Base-by-base conservation (phyloP, 1,140 invertebrate genomes). In the Meloidogyne chitwoodi region DNA sequence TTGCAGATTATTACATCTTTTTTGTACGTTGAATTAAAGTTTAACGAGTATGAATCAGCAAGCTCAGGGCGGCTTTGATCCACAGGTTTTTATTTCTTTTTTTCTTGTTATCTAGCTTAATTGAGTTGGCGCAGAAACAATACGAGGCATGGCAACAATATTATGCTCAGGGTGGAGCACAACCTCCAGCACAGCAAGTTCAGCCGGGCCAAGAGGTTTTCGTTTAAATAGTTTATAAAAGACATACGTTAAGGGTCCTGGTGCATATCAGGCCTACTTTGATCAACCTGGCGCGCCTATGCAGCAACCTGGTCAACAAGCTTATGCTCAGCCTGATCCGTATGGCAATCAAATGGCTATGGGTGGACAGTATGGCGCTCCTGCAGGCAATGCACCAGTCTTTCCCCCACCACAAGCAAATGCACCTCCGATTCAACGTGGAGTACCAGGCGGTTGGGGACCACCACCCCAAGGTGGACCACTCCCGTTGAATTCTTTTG, bases 61-160 rank as follows among this genome's bases (percentile, higher is more conserved):
- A 29, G 68, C 29, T 8, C 68, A 22, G 14, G 67, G 67, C 1
- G 31, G 56, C 12, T 73, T 73, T 73, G 71, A 73, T 31, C 71
- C 71, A 6, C 71, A 73, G 71, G 71, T 73, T 38, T 72, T 22
- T 44, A n/a, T 22, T 56, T n/a, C 6, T 22, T 22, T 56, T n/a
- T 4, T 56, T 8, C 1, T 56, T 56, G 2, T 56, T 56, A n/a
- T 56, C n/a, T 56, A 8, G 34, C 12, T 26, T 19, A 71, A 48
- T 72, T 72, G n/a, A 72, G 70, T 22, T 72, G 71, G 71, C 71
- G 24, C 71, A 73, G 71, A 56, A 73, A 73, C 71, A 73, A 64
- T 73, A 73, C 34, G 71, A 73, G 29, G 71, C 71, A 24, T 73
- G 71, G 71, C 71, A 73, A 31, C 71, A 73, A 64, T 73, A 73